Conservation (phyloP, 2,113 vertebrate genomes). For the Eurystomus gularis region DNA sequence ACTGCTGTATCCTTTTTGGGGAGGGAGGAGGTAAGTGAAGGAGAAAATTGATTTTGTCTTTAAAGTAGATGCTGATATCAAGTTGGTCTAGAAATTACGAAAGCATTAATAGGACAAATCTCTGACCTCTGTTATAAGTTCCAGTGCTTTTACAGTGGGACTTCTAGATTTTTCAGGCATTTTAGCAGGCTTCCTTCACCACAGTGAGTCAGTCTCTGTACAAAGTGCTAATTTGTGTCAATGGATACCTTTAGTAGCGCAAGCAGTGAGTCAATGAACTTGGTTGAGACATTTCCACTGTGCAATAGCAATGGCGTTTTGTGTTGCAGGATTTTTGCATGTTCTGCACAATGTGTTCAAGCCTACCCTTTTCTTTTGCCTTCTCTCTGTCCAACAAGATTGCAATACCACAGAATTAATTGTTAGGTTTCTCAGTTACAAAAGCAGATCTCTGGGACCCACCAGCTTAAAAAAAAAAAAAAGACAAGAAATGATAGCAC, state of each 20-base stretch:
- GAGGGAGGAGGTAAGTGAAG: not conserved
- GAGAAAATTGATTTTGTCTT: not conserved
- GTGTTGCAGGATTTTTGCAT: not conserved
- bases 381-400: not conserved
- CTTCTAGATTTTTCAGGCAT: not conserved
- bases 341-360: not conserved
- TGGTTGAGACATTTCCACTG: not conserved
- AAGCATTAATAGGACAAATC: not conserved
- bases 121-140: not conserved
- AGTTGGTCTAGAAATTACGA: not conserved
- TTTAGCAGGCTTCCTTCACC: not conserved
- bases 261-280: not conserved
- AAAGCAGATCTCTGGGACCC: not conserved
- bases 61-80: not conserved
- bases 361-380: not conserved
- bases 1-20: not conserved
- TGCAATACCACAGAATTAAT: not conserved
- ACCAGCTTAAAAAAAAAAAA: not conserved
- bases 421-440: not conserved
- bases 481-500: accelerated
- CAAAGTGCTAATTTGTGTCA: not conserved
- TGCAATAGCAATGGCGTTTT: not conserved
- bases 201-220: accelerated
- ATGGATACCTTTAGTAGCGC: not conserved
- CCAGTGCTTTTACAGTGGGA: not conserved